Evolutionary conservation across 1,140 invertebrate species (phyloP).

Genomic region (Dolichoris vasculosae): DNA sequence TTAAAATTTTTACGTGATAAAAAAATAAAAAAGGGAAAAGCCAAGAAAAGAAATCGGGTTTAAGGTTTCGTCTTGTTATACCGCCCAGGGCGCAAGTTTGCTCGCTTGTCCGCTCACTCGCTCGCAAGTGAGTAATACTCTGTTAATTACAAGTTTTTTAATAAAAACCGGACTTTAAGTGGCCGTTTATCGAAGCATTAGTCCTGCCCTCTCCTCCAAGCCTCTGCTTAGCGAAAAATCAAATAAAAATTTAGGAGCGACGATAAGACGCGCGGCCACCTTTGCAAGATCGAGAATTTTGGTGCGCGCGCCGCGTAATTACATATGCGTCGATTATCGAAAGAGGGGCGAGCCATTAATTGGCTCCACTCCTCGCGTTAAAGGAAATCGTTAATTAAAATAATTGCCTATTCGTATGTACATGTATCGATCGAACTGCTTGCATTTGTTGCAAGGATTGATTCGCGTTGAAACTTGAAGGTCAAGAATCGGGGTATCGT

Average conservation of each 20-base stretch:
- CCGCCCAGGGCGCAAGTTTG: constrained; percentile 32
- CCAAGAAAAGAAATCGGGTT: neutral
- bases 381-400: constrained; percentile 62
- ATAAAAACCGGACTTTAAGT: constrained; percentile 51
- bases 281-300: neutral
- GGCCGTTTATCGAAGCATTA: constrained; percentile 51
- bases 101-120: constrained; percentile 3
- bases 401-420: constrained; percentile 58
- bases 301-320: constrained; percentile 12
- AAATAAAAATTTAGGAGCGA: constrained; percentile 43
- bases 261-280: neutral
- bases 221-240: constrained; percentile 33
- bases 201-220: neutral
- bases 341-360: constrained; percentile 12
- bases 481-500: neutral
- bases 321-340: neutral
- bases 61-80: constrained; percentile 19
- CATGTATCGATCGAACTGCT: constrained; percentile 40
- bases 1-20: constrained; percentile 54
- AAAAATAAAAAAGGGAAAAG: constrained; percentile 12
- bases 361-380: constrained; percentile 31
- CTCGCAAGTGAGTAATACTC: constrained; percentile 46
- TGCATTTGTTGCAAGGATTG: neutral
- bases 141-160: constrained; percentile 55
- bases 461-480: neutral